Conservation (phyloP, 2,797 vertebrate genomes). For the Cetoscarus ocellatus region DNA sequence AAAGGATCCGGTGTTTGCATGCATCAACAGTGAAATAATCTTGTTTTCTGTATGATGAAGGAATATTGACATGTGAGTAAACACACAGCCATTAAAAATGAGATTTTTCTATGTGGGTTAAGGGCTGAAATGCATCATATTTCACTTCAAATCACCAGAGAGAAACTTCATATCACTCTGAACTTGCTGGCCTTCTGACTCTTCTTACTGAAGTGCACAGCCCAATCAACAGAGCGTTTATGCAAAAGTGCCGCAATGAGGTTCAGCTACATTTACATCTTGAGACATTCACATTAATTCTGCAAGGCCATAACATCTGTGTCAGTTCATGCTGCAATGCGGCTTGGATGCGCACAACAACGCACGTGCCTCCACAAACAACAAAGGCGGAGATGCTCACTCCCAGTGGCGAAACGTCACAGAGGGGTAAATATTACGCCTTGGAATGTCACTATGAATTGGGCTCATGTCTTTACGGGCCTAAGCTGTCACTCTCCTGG, state of each 20-base stretch:
- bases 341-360: no score
- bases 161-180: not conserved
- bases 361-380: no score
- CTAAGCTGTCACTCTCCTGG: conserved; percentile 51
- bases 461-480: conserved; percentile 3
- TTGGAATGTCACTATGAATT: no score
- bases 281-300: no score
- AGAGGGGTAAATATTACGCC: no score
- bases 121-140: conserved; percentile 10
- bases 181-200: not conserved
- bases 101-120: conserved; percentile 9
- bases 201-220: not conserved
- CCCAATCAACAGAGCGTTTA: no score
- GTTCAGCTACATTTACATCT: no score
- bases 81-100: conserved; percentile 37
- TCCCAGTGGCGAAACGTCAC: no score
- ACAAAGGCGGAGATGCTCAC: no score
- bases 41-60: conserved; percentile 50
- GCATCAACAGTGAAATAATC: conserved; percentile 47
- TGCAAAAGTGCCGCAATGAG: no score
- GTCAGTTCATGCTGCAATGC: no score
- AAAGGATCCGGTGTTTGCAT: conserved; percentile 55
- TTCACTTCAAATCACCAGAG: conserved; percentile 19
- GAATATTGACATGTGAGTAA: conserved; percentile 32
- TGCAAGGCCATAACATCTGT: no score